Conservation (phyloP, 2,888 invertebrate species). For the Aspidapion aeneum region DNA sequence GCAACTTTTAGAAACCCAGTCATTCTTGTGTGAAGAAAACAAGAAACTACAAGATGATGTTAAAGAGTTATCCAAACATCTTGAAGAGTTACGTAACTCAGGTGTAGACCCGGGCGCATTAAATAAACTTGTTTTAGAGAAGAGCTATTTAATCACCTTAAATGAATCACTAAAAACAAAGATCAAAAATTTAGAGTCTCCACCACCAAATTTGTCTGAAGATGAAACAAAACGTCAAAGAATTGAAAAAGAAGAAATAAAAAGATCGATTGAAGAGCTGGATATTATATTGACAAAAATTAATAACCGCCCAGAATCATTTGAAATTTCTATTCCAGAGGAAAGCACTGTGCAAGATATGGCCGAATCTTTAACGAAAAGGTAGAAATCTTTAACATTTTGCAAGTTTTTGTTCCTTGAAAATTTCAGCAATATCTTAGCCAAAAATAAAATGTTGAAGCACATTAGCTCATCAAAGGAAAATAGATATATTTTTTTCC, state of each 20-base stretch:
- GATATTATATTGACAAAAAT: constrained; percentile 29
- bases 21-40: constrained; percentile 30
- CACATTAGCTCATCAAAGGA: too few species aligned
- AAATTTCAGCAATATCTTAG: too few species aligned
- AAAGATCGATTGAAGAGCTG: constrained; percentile 29
- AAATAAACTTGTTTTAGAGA: constrained; percentile 27
- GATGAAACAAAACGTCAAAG: constrained; percentile 22
- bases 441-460: too few species aligned
- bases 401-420: too few species aligned
- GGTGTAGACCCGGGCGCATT: constrained; percentile 26
- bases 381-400: too few species aligned
- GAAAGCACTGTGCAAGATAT: constrained; percentile 24
- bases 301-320: constrained; percentile 25
- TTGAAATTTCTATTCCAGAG: constrained; percentile 25
- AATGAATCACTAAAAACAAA: constrained; percentile 28
- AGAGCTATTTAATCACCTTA: constrained; percentile 23
- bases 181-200: constrained; percentile 20
- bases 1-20: constrained; percentile 30
- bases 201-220: constrained; percentile 15
- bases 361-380: constrained; percentile 23
- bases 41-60: constrained; percentile 30
- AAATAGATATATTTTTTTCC: too few species aligned
- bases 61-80: constrained; percentile 25
- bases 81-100: constrained; percentile 25
- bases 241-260: constrained; percentile 25